phyloP scores from a whole-genome alignment of 2,888 invertebrate genomes.

The Bruchidius siliquastri region DNA sequence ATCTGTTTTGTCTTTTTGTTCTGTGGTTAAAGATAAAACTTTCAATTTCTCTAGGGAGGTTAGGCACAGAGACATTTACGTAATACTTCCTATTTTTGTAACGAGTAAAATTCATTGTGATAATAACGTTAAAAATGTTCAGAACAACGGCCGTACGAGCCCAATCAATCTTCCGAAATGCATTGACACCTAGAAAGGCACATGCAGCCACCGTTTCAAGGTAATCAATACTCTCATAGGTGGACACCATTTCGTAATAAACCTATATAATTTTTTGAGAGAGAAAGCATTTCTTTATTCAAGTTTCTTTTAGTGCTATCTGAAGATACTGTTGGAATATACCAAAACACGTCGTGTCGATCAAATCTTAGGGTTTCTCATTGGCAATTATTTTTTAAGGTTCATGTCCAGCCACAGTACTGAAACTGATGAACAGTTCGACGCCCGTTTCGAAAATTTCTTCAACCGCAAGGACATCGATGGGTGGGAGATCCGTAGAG shows the following conservation, averaged over 20 bases:
- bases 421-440: conserved; percentile 83
- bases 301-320: not conserved
- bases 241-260: not conserved
- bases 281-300: not conserved
- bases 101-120: not conserved
- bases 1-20: too few species aligned
- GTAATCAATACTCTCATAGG: conserved; percentile 7
- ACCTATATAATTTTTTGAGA: not conserved
- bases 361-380: too few species aligned
- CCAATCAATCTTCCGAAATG: conserved; percentile 41
- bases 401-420: conserved; percentile 47
- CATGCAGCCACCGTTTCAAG: conserved; percentile 25
- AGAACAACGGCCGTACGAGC: conserved; percentile 49
- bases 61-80: not conserved
- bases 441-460: conserved; percentile 72
- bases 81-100: not conserved
- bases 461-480: conserved; percentile 86
- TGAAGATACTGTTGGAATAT: not conserved
- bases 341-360: too few species aligned
- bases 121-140: conserved; percentile 46
- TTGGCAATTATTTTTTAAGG: conserved; percentile 5
- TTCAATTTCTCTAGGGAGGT: conserved; percentile 1
- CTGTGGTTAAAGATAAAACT: conserved; percentile 4
- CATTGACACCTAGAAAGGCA: conserved; percentile 31
- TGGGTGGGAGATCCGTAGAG: conserved; percentile 91